Evolutionary conservation across 2,888 invertebrate species (phyloP).

Genomic region (Branchellion lobata): DNA sequence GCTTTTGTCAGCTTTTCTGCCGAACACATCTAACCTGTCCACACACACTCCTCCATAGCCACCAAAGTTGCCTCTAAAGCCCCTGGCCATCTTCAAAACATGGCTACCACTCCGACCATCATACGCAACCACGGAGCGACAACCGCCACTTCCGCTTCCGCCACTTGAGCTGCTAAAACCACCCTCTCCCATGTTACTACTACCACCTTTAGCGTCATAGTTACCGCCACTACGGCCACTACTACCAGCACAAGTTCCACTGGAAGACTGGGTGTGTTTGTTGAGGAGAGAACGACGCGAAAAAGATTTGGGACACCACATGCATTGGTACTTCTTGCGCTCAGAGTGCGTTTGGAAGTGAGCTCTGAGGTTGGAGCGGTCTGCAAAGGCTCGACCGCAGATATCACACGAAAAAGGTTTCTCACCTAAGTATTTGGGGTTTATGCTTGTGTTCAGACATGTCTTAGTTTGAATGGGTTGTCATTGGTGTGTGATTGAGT

Average conservation of each 20-base stretch:
- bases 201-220: too few relatives aligned
- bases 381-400: slow-evolving; percentile 92
- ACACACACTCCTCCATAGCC: not conserved
- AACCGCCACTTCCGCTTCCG: not conserved
- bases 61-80: not conserved
- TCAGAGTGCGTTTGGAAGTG: slow-evolving; percentile 96
- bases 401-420: slow-evolving; percentile 94
- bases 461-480: too few relatives aligned
- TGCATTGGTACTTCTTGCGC: slow-evolving; percentile 92
- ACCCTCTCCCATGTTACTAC: not conserved
- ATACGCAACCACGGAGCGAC: too few relatives aligned
- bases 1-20: not conserved
- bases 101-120: too few relatives aligned
- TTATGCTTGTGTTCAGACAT: too few relatives aligned
- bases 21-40: not conserved
- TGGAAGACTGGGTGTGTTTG: slow-evolving; percentile 75
- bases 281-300: slow-evolving; percentile 90
- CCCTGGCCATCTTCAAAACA: too few relatives aligned
- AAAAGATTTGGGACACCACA: slow-evolving; percentile 90
- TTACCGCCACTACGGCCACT: not conserved
- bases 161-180: not conserved
- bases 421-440: slow-evolving; percentile 64
- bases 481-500: too few relatives aligned
- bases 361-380: slow-evolving; percentile 89
- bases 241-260: not conserved